phyloP scores from a whole-genome alignment of 1,140 invertebrate genomes.

The Physella acuta region DNA sequence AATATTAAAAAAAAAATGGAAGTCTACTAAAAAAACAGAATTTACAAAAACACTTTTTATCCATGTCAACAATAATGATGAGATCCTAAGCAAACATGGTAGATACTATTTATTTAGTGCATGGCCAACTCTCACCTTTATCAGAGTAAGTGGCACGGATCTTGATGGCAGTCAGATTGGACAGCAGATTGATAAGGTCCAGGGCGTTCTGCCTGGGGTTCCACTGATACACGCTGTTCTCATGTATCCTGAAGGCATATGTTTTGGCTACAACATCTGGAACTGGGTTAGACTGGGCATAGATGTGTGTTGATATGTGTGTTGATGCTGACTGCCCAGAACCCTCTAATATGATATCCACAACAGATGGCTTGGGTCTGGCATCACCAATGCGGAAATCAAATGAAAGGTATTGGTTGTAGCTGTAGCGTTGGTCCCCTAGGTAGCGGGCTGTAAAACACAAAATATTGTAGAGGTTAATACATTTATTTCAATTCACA shows the following conservation, averaged over 20 bases:
- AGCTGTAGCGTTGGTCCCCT: slow-evolving; percentile 89
- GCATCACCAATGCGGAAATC: slow-evolving; percentile 77
- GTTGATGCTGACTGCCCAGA: slow-evolving; percentile 75
- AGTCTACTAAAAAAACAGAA: too few species aligned
- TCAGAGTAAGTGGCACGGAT: slow-evolving; percentile 88
- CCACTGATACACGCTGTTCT: slow-evolving; percentile 89
- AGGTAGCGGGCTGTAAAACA: slow-evolving; percentile 75
- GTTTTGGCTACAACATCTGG: slow-evolving; percentile 70
- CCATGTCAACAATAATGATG: too few species aligned
- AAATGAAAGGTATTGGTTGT: slow-evolving; percentile 92
- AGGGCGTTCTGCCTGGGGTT: slow-evolving; percentile 75
- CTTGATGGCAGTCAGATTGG: slow-evolving; percentile 91
- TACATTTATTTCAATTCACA: too few species aligned
- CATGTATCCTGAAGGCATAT: slow-evolving; percentile 72
- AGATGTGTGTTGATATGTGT: slow-evolving; percentile 84
- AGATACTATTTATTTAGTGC: too few species aligned
- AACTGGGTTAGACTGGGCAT: slow-evolving; percentile 83
- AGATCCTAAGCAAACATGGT: too few species aligned
- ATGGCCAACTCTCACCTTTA: slow-evolving; percentile 62
- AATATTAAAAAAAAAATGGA: too few species aligned
- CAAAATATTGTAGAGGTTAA: neutral
- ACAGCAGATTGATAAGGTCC: slow-evolving; percentile 87
- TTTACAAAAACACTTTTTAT: too few species aligned
- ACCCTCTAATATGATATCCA: slow-evolving; percentile 84
- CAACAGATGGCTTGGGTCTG: slow-evolving; percentile 71